These are phyloP conservation scores for Chitala chitala DNA, from an alignment of 2,113 vertebrate species.

Conservation along the genomic window DNA sequence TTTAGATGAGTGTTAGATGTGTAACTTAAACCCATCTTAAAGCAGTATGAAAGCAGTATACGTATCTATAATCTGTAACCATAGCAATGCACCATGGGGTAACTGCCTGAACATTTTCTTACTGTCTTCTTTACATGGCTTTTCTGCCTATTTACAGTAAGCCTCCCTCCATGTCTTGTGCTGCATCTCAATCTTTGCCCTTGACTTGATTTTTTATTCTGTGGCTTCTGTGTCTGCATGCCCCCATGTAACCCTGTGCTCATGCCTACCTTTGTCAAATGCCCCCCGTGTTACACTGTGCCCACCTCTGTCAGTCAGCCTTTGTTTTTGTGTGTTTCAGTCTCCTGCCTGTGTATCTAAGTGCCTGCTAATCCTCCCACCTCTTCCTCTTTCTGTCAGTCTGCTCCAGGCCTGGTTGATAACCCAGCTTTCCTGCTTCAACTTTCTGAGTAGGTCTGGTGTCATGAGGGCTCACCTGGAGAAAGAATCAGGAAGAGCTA, in stretches of 20 bases:
- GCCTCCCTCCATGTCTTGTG: neutral
- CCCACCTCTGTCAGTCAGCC: neutral
- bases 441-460: neutral
- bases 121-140: neutral
- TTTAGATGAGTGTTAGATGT: neutral
- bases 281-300: neutral
- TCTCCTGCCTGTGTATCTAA: too few relatives aligned
- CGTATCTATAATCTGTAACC: constrained; percentile 8
- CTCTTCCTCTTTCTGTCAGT: neutral
- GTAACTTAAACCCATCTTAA: neutral
- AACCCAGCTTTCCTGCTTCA: neutral
- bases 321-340: too few relatives aligned
- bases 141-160: neutral
- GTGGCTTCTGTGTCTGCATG: neutral
- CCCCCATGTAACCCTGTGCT: neutral
- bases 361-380: neutral
- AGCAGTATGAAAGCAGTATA: neutral
- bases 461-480: neutral
- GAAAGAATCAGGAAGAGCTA: neutral
- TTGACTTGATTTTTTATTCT: neutral
- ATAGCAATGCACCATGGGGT: neutral
- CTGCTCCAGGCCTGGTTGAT: too few relatives aligned
- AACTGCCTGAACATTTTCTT: neutral
- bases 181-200: neutral
- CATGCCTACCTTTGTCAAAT: neutral